Evolutionary conservation across 2,797 vertebrate species (phyloP), one percentile per base, ranked within the genome.

Genomic region (Hippoglossus hippoglossus): DNA sequence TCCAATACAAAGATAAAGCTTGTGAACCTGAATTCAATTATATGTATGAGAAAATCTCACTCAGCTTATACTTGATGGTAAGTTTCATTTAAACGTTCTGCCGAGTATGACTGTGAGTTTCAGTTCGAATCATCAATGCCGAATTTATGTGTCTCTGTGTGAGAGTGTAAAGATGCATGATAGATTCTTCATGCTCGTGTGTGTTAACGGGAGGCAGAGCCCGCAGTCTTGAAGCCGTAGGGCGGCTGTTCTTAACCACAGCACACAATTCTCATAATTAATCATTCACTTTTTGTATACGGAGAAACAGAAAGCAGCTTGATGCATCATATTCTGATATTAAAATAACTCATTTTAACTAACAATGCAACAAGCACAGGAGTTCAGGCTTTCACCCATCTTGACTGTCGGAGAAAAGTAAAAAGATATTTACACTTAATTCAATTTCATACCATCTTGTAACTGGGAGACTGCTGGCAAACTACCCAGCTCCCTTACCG

Each of bases 61-160:
- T 59, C 6, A 10, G 6, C 25, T 54, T 13, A 26, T 19, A 46
- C 26, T 60, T 58, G 0, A 66, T 64, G 11, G 13, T 83, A 59
- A 46, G 88, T 91, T 90, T 90, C 85, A 86, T 87, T 90, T 91
- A 71, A 70, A 66, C 70, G 34, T 54, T 63, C 59, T 49, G 36
- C 71, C 69, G 56, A 12, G 26, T 64, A 82, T 91, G 87, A 86
- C 71, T 85, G 39, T 6, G 7, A 80, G 81, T 91, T 89, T 91
- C 86, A 83, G 36, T 28, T 83, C 9, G 2, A 47, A 80, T 79
- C 73, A 81, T 65, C 69, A 54, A 49, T 25, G 36, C 9, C 65
- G 80, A 81, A 79, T 80, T 78, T 34, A 31, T 61, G 44, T 50
- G 36, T 46, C 53, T 55, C 8, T n/a, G 47, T 49, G 47, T 49